Base-by-base conservation (phyloP, 2,888 invertebrate species). In the Syritta pipiens region DNA sequence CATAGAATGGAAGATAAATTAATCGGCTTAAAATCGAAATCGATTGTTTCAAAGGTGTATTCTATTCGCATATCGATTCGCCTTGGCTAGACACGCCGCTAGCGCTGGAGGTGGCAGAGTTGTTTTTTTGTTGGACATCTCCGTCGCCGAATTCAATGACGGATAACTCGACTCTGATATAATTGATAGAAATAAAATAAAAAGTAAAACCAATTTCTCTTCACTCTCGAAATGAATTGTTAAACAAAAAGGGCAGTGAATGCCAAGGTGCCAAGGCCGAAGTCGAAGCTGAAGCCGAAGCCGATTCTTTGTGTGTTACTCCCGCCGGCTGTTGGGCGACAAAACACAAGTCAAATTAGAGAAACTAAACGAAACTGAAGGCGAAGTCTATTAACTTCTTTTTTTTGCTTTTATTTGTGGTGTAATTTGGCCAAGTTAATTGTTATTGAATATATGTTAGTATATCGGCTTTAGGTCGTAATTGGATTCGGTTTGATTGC, bases 151-250 rank as follows among this genome's bases (percentile, higher is more conserved):
- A 20, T 5, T 26, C 57, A 42, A 28, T 42, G 42, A 19, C 26
- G 19, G 9, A 26, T 59, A 22, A 12, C 26, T 44, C 44, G 5
- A 4, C 5, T 57, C 28, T 57, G 19, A 19, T 57, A 57, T 42
- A 42, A 30, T 42, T 57, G 37, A 26, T 28, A n/a, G n/a, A n/a
- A n/a, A n/a, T n/a, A n/a, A n/a, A n/a, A n/a, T n/a, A 14, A 68
- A 49, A 48, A 68, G 57, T 48, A 68, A 68, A 57, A 49, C 28
- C 48, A 68, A 68, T 68, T 68, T 68, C 68, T 49, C 68, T 26
- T 10, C 20, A 35, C 14, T 48, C 46, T 1, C 35, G n/a, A n/a
- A n/a, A 48, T 30, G 20, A 19, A 24, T 44, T 32, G 6, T 24
- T 22, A 20, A n/a, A n/a, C 37, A 14, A 17, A 37, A 49, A 17